Evolutionary conservation across 2,797 vertebrate species (phyloP).

Genomic region (Phoxinus dragarum): DNA sequence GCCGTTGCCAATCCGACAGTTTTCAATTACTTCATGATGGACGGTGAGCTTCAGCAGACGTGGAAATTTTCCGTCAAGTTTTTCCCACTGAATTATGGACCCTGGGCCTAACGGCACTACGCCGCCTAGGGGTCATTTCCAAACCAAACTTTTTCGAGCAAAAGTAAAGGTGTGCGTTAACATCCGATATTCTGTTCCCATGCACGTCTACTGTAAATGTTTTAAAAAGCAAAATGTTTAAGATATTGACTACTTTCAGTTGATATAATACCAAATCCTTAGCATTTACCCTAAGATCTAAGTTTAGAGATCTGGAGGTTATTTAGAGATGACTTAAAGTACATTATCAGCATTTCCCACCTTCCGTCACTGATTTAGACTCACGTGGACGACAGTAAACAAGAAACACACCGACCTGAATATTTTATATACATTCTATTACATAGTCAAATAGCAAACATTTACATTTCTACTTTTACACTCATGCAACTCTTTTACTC

Average conservation of each 20-base stretch:
- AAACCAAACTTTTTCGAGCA: background rate
- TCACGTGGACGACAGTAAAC: background rate
- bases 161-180: background rate
- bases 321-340: background rate
- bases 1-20: constrained; percentile 73
- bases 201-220: background rate
- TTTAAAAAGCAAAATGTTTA: background rate
- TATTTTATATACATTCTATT: background rate
- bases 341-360: constrained; percentile 6
- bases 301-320: background rate
- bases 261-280: background rate
- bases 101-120: background rate
- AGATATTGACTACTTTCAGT: background rate
- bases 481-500: background rate
- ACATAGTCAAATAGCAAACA: background rate
- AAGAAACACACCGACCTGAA: background rate
- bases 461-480: background rate
- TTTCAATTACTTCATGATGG: constrained; percentile 63
- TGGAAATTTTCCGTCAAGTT: constrained; percentile 50
- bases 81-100: constrained; percentile 14
- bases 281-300: background rate
- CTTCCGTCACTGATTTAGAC: background rate
- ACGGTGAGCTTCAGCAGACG: constrained; percentile 52
- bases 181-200: background rate
- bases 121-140: constrained; percentile 30